Evolutionary conservation across 2,797 vertebrate genomes (phyloP).

Genomic region (Lithobates sylvaticus): DNA sequence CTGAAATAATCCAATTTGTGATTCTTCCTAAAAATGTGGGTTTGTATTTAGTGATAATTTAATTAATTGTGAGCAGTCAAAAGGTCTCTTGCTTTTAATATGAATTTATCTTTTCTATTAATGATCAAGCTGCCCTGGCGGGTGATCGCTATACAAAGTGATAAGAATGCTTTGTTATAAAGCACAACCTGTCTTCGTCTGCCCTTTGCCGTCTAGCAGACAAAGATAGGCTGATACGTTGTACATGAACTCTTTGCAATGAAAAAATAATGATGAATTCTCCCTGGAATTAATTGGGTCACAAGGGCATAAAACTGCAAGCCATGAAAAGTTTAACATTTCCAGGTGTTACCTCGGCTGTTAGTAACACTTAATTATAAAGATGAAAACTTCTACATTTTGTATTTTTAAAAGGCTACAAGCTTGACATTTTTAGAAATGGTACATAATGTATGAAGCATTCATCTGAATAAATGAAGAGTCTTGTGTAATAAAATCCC

Average conservation of each 20-base stretch:
- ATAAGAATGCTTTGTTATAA: background rate
- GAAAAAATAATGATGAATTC: background rate
- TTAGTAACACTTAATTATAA: background rate
- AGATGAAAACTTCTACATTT: background rate
- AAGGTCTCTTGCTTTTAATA: background rate
- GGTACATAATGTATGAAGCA: background rate
- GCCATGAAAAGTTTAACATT: background rate
- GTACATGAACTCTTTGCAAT: background rate
- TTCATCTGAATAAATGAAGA: background rate
- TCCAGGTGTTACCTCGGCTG: background rate
- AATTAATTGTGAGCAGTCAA: background rate
- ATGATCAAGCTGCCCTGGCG: too few relatives aligned
- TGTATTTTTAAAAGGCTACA: background rate
- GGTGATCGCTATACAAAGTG: background rate
- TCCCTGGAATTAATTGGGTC: background rate
- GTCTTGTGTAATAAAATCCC: background rate
- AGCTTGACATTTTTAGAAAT: background rate
- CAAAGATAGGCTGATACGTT: background rate
- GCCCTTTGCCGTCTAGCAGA: background rate
- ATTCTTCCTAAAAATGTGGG: too few relatives aligned
- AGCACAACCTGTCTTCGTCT: background rate
- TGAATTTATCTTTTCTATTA: background rate
- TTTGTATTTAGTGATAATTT: too few relatives aligned
- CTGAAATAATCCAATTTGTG: too few relatives aligned
- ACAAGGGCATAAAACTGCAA: background rate